These are phyloP conservation scores for Helostoma temminkii DNA, from an alignment of 2,797 vertebrate species.

Conservation along the genomic window DNA sequence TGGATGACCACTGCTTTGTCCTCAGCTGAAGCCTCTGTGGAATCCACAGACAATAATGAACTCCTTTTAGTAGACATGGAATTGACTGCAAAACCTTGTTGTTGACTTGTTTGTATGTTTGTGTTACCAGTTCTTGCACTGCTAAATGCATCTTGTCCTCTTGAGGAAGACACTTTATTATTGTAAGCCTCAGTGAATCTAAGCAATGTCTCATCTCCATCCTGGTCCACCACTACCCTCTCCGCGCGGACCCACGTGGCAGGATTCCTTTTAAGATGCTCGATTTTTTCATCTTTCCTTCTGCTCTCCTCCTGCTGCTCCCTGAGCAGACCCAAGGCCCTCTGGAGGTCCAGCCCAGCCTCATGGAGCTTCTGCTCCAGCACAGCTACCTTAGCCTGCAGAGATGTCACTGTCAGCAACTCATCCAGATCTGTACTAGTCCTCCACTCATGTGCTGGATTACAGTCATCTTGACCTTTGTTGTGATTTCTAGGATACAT, in stretches of 20 bases:
- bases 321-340: slow-evolving; percentile 78
- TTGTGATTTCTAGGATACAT: slow-evolving; percentile 44
- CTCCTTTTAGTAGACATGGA: background rate
- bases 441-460: slow-evolving; percentile 73
- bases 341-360: slow-evolving; percentile 85
- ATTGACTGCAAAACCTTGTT: background rate
- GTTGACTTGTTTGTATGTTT: slow-evolving; percentile 35
- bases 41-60: slow-evolving; percentile 1
- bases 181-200: slow-evolving; percentile 29
- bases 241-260: slow-evolving; percentile 75
- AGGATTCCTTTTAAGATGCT: slow-evolving; percentile 79
- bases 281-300: slow-evolving; percentile 85
- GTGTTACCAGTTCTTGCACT: slow-evolving; percentile 15
- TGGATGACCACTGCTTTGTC: slow-evolving; percentile 77
- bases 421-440: slow-evolving; percentile 77
- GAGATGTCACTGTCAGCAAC: slow-evolving; percentile 63
- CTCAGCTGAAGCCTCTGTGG: slow-evolving; percentile 14
- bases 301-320: slow-evolving; percentile 86
- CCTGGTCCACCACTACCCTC: slow-evolving; percentile 42
- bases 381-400: slow-evolving; percentile 86
- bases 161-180: slow-evolving; percentile 8
- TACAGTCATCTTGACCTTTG: slow-evolving; percentile 40
- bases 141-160: background rate
- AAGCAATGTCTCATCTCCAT: slow-evolving; percentile 46
- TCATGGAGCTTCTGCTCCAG: slow-evolving; percentile 88